Evolutionary conservation across 2,797 vertebrate genomes (phyloP).

Genomic region (Orientallactaga sibirica): DNA sequence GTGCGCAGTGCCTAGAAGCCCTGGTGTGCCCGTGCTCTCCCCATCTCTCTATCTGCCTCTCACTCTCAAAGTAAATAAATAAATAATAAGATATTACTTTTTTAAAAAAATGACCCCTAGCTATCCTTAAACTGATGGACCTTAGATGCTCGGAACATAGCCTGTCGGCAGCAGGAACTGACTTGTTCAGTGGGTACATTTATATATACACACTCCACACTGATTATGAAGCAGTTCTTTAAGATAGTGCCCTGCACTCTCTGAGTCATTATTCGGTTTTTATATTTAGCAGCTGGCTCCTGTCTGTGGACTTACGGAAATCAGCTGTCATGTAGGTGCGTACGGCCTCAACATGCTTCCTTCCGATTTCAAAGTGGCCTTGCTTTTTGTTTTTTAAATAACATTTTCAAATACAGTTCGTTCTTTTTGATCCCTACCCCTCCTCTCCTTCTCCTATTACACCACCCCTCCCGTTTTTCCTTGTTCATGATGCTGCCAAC

Average conservation of each 20-base stretch:
- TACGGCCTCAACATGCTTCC: neutral
- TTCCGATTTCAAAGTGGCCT: slow-evolving; percentile 42
- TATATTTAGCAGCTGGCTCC: slow-evolving; percentile 37
- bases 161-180: neutral
- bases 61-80: too few relatives aligned
- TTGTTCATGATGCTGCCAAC: slow-evolving; percentile 50
- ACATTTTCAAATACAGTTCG: too few relatives aligned
- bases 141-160: neutral
- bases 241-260: neutral
- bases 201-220: neutral
- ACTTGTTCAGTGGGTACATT: neutral
- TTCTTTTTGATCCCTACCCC: too few relatives aligned
- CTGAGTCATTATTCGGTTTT: neutral
- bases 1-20: too few relatives aligned
- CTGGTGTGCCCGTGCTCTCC: too few relatives aligned
- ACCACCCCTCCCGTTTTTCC: too few relatives aligned
- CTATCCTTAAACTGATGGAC: neutral
- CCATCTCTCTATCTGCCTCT: too few relatives aligned
- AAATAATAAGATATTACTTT: too few relatives aligned
- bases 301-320: slow-evolving; percentile 36
- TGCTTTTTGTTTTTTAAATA: slow-evolving; percentile 24
- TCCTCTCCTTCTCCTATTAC: too few relatives aligned
- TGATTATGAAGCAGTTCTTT: slow-evolving; percentile 9
- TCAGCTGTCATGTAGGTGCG: neutral
- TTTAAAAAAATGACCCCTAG: neutral